Conservation (phyloP, 2,113 vertebrate species). For the Solea senegalensis region DNA sequence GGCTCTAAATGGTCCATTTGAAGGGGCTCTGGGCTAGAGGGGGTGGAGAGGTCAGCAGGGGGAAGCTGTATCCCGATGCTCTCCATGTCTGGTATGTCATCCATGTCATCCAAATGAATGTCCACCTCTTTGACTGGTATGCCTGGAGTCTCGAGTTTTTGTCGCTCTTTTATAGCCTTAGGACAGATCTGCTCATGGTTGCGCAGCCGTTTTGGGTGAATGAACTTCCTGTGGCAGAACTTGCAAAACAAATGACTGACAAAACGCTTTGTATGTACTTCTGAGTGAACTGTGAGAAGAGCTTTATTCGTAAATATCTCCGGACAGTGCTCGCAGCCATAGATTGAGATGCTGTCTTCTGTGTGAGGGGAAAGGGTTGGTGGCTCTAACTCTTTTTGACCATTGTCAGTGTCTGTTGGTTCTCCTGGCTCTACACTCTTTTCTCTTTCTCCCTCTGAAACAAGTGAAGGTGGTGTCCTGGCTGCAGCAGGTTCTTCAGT, state of each 20-base stretch:
- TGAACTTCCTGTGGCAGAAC: constrained; percentile 92
- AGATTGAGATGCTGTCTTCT: constrained; percentile 73
- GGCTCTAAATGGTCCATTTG: constrained; percentile 53
- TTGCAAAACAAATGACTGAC: constrained; percentile 88
- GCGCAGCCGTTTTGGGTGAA: constrained; percentile 87
- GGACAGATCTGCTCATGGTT: constrained; percentile 89
- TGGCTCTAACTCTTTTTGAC: constrained; percentile 65
- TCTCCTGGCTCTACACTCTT: constrained; percentile 38
- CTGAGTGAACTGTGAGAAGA: constrained; percentile 84
- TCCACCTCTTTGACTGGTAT: constrained; percentile 42
- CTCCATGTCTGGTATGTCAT: constrained; percentile 27
- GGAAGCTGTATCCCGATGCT: constrained; percentile 22
- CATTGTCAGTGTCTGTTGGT: constrained; percentile 40
- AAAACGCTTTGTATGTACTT: constrained; percentile 88
- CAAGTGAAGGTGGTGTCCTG: constrained; percentile 55
- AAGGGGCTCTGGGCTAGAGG: constrained; percentile 28
- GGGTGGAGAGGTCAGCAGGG: constrained; percentile 32
- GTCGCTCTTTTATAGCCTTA: constrained; percentile 50
- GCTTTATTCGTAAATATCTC: constrained; percentile 87
- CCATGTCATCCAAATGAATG: constrained; percentile 29
- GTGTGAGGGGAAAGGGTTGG: constrained; percentile 76
- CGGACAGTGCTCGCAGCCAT: constrained; percentile 85
- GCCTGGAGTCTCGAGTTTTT: constrained; percentile 61
- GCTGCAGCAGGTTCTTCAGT: constrained; percentile 20
- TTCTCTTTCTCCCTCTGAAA: constrained; percentile 58